Base-by-base conservation (phyloP, 1,140 invertebrate species). In the Sycobia sp. region DNA sequence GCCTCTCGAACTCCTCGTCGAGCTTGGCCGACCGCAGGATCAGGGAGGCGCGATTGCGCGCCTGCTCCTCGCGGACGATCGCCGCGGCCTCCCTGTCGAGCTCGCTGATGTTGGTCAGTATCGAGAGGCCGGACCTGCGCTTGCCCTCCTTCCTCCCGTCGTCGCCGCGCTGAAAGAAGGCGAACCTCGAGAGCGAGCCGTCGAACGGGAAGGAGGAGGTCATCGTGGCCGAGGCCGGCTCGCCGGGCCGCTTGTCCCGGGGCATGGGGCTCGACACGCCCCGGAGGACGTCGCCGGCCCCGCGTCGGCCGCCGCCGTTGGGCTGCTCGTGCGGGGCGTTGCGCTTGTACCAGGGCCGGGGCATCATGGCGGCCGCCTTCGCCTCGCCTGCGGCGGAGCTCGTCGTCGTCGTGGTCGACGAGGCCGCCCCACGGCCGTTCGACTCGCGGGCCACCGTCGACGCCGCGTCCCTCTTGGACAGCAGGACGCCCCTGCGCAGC, bases 101-200 rank as follows among this genome's bases (percentile, higher is more conserved):
- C 71, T 92, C 90, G 72, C 90, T 92, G 64, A 92, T 91, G 72
- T 90, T 92, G 0, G 88, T 87, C n/a, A 92, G 75, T 58, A 90
- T 84, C 22, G 86, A 89, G 9, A 88, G 73, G 10, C 86, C 85
- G 0, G 86, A 88, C 54, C 80, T 84, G 23, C 87, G 75, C 70
- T 88, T 88, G 10, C 69, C 69, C 0, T 82, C 77, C 34, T 72
- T 75, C 39, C 71, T 58, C 1, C 69, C 71, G 67, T 76, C 79
- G 51, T 74, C 82, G 16, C 72, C 69, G 13, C 75, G 69, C 62
- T 73, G 64, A 55, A 78, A 83, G 34, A 75, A 74, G 25, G 67
- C 74, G 14, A 77, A 11, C 22, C 70, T 70, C 1, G 73, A 74
- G 7, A 79, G 55, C 5, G 79, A 76, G 4, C 69, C 68, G 1